Percentiles rank a stretch among this genome's conserved stretches.
Evolutionary conservation across 2,797 vertebrate genomes (phyloP).

Genomic region (Syngnathus rostellatus): DNA sequence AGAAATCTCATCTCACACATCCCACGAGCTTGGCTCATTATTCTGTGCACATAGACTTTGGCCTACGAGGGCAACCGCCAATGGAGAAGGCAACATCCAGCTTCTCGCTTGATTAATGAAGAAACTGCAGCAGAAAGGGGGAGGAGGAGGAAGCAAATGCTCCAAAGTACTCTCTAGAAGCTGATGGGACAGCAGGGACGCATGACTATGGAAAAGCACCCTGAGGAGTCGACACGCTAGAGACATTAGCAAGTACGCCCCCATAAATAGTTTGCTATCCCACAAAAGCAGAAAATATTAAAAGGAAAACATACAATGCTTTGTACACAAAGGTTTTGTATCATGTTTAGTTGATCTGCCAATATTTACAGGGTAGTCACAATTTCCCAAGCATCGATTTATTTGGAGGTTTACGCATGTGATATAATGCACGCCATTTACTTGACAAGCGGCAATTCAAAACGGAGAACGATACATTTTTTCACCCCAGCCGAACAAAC

Average conservation of each 20-base stretch:
- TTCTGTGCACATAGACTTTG: conserved; percentile 70
- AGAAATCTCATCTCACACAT: conserved; percentile 75
- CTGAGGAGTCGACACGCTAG: conserved; percentile 24
- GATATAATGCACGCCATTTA: neutral
- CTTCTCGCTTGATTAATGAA: conserved; percentile 86
- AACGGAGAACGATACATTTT: neutral
- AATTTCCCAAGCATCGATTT: neutral
- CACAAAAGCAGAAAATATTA: neutral
- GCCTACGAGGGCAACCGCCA: conserved; percentile 63
- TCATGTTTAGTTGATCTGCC: neutral
- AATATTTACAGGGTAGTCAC: neutral
- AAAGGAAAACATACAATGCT: neutral
- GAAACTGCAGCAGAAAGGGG: conserved; percentile 68
- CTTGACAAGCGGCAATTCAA: neutral
- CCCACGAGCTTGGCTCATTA: conserved; percentile 73
- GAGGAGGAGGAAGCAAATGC: conserved; percentile 57
- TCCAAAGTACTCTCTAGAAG: conserved; percentile 70
- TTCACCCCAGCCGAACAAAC: too few relatives aligned
- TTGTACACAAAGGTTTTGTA: neutral
- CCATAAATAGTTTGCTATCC: neutral
- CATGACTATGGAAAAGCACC: conserved; percentile 44
- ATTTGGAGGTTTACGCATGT: neutral
- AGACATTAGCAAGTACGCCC: conserved; percentile 42
- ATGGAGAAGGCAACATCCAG: conserved; percentile 69
- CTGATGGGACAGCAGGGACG: conserved; percentile 70